Evolutionary conservation across 2,113 vertebrate genomes (phyloP).

Genomic region (Hymenochirus boettgeri): DNA sequence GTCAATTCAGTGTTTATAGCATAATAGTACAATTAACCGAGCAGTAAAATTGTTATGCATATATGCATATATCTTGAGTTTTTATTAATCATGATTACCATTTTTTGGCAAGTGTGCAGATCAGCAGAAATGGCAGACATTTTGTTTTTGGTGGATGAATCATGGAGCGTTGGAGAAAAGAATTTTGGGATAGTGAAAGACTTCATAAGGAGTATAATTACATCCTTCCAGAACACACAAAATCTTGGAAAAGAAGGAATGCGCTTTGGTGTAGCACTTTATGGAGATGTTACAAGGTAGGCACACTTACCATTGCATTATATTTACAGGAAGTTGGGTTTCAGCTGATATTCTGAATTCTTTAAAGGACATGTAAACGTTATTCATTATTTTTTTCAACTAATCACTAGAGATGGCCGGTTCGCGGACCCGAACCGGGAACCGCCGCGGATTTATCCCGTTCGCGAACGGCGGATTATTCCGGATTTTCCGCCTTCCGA

Average conservation of each 20-base stretch:
- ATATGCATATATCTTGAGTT: not conserved
- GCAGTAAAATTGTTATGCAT: too few species aligned
- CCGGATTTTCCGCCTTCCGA: too few species aligned
- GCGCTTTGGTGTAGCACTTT: conserved; percentile 74
- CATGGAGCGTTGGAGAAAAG: conserved; percentile 55
- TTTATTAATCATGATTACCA: not conserved
- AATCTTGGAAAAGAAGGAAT: conserved; percentile 63
- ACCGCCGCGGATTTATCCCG: too few species aligned
- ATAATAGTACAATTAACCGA: not conserved
- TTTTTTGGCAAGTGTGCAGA: conserved; percentile 65
- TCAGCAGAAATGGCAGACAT: conserved; percentile 68
- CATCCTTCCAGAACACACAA: conserved; percentile 57
- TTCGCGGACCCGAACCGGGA: too few species aligned
- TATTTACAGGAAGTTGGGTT: not conserved
- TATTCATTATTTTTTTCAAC: too few species aligned
- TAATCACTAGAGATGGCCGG: too few species aligned
- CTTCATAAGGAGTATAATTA: conserved; percentile 62
- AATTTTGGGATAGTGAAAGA: conserved; percentile 64
- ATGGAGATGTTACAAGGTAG: conserved; percentile 70
- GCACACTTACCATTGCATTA: not conserved
- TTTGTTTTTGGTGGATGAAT: conserved; percentile 77
- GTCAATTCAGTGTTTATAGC: not conserved
- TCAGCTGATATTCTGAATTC: not conserved
- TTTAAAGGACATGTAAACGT: too few species aligned
- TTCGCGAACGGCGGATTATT: too few species aligned